Base-by-base conservation (phyloP, 2,113 vertebrate genomes). In the Sakesphorus luctuosus region DNA sequence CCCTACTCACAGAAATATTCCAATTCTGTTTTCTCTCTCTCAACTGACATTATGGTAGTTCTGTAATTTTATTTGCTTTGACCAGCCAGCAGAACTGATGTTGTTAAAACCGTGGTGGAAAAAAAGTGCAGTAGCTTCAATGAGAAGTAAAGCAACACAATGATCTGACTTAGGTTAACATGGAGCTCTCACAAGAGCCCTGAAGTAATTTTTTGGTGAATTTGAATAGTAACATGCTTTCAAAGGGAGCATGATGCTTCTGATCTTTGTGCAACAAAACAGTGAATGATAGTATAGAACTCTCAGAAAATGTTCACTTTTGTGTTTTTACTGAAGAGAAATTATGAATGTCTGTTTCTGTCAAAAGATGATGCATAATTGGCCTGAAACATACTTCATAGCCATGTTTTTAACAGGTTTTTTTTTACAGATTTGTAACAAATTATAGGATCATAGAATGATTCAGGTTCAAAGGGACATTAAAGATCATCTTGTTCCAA, bases 11-110 rank as follows among this genome's bases (percentile, higher is more conserved):
- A 74, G 72, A 94, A 94, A 72, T 82, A 87, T 28, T 74, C 75
- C 28, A 74, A 23, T 46, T 94, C 38, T 89, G 74, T 71, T 91
- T 84, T 50, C 40, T 40, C 10, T 50, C 29, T 93, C 69, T 89
- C 28, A 65, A 3, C 38, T 35, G 24, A 29, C 11, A 18, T 10
- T 38, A 4, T 50, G 25, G 61, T 44, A 67, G 17, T 33, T 66
- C 35, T 75, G 21, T n/a, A 75, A 63, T 61, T 38, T 72, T 81
- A 25, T 72, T 94, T 97, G 78, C 36, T 94, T 96, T 95, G 38
- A 67, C 35, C 40, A 80, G 74, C n/a, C 62, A 82, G 10, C 21
- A 15, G 46, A 76, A 56, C 18, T 69, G 11, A 26, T 61, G 17
- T 8, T 84, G n/a, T 76, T 90, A 85, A 91, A 84, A 36, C 13